Evolutionary conservation across 2,888 invertebrate genomes (phyloP).

Genomic region (Hoplodrina ambigua): DNA sequence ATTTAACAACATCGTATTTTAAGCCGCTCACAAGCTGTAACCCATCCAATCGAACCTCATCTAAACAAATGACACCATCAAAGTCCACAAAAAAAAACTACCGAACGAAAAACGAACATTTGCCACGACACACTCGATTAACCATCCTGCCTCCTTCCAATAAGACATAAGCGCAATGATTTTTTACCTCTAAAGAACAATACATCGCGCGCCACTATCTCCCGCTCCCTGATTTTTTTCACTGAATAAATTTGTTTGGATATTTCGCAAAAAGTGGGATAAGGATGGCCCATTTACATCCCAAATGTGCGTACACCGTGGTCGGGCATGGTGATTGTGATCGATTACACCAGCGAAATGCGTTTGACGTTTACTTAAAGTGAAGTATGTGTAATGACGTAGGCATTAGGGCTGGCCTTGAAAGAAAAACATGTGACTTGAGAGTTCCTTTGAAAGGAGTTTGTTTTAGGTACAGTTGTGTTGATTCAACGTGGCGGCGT

Average conservation of each 20-base stretch:
- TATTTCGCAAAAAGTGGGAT: slow-evolving; percentile 84
- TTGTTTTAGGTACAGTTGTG: slow-evolving; percentile 44
- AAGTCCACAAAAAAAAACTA: slow-evolving; percentile 37
- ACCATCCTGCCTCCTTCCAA: slow-evolving; percentile 25
- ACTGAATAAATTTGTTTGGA: slow-evolving; percentile 86
- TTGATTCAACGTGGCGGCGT: slow-evolving; percentile 42
- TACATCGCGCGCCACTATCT: slow-evolving; percentile 54
- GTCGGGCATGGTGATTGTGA: slow-evolving; percentile 75
- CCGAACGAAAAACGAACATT: slow-evolving; percentile 26
- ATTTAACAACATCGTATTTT: not conserved
- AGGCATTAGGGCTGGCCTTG: slow-evolving; percentile 40
- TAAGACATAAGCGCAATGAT: slow-evolving; percentile 54
- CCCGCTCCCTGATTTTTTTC: slow-evolving; percentile 69
- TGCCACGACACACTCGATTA: slow-evolving; percentile 43
- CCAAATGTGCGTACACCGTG: slow-evolving; percentile 72
- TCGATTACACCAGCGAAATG: slow-evolving; percentile 66
- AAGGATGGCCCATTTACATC: slow-evolving; percentile 84
- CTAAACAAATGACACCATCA: slow-evolving; percentile 42
- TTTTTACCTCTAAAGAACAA: slow-evolving; percentile 51
- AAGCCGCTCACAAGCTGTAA: slow-evolving; percentile 10
- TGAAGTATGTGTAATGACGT: slow-evolving; percentile 59
- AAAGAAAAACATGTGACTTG: slow-evolving; percentile 39
- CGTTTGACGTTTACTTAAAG: slow-evolving; percentile 64
- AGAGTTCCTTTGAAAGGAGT: slow-evolving; percentile 45
- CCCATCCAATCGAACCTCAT: slow-evolving; percentile 12